Conservation (phyloP, 2,888 invertebrate species). For the Tiliacea citrago region DNA sequence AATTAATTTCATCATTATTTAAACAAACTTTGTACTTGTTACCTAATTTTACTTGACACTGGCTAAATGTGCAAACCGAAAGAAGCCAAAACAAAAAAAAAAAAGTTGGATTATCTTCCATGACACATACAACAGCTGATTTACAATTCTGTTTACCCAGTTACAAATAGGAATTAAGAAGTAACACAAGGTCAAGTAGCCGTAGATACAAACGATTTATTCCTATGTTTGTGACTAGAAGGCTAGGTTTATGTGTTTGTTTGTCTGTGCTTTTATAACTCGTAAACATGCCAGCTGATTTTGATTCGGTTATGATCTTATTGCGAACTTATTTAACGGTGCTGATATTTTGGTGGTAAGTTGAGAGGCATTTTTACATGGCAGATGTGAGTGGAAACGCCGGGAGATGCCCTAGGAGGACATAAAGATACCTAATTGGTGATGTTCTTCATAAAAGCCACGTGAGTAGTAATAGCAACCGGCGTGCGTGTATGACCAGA, state of each 20-base stretch:
- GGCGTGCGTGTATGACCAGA: no score
- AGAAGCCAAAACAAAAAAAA: no score
- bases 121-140: slow-evolving; percentile 35
- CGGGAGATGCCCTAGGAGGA: no score
- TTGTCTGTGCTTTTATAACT: slow-evolving; percentile 34
- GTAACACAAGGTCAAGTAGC: slow-evolving; percentile 26
- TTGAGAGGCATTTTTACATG: no score
- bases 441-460: no score
- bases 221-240: slow-evolving; percentile 43
- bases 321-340: neutral
- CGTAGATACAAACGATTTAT: slow-evolving; percentile 39
- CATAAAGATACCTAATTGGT: no score
- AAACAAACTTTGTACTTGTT: no score
- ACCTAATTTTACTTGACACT: no score
- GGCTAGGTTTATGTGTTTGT: slow-evolving; percentile 45
- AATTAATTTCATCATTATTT: no score
- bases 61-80: no score
- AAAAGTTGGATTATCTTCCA: neutral
- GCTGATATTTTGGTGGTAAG: neutral
- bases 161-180: slow-evolving; percentile 15
- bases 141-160: slow-evolving; percentile 51
- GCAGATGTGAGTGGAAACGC: no score
- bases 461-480: no score
- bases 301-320: slow-evolving; percentile 7
- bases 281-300: slow-evolving; percentile 17